Evolutionary conservation across 2,113 vertebrate species (phyloP).

Genomic region (Cephalophus harveyi): DNA sequence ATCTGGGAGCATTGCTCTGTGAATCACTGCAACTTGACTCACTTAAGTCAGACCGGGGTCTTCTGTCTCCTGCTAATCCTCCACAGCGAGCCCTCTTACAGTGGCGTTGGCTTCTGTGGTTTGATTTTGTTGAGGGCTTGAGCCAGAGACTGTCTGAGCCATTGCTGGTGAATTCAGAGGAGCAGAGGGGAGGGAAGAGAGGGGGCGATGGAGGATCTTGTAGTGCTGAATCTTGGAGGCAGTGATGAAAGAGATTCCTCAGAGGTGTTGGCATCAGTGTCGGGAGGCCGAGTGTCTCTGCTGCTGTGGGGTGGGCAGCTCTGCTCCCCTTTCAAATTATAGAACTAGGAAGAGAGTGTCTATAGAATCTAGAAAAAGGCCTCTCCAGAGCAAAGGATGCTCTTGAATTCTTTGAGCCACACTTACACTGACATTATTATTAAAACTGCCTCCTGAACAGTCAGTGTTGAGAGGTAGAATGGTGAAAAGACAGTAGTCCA

Average conservation of each 20-base stretch:
- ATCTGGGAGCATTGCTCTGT: background rate
- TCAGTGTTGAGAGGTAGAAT: background rate
- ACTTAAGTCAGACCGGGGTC: no score
- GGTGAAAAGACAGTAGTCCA: background rate
- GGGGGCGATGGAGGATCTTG: background rate
- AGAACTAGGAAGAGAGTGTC: background rate
- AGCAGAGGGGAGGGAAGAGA: background rate
- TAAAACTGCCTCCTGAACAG: background rate
- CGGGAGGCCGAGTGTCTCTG: background rate
- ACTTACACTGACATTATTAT: background rate
- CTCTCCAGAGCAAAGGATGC: background rate
- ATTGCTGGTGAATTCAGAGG: background rate
- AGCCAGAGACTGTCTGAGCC: background rate
- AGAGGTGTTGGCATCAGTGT: background rate
- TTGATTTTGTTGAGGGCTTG: background rate
- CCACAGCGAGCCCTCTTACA: background rate
- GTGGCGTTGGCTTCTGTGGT: background rate
- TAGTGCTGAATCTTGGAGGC: background rate
- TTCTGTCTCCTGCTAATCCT: background rate
- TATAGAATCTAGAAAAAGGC: background rate
- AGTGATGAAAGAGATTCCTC: background rate
- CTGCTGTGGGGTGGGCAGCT: background rate
- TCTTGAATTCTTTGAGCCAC: background rate
- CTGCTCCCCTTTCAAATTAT: background rate
- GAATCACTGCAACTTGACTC: background rate